A percentile compares a stretch with the other conserved stretches of the same genome.
Evolutionary conservation across 2,797 vertebrate species (phyloP).

Genomic region (Aythya fuligula): DNA sequence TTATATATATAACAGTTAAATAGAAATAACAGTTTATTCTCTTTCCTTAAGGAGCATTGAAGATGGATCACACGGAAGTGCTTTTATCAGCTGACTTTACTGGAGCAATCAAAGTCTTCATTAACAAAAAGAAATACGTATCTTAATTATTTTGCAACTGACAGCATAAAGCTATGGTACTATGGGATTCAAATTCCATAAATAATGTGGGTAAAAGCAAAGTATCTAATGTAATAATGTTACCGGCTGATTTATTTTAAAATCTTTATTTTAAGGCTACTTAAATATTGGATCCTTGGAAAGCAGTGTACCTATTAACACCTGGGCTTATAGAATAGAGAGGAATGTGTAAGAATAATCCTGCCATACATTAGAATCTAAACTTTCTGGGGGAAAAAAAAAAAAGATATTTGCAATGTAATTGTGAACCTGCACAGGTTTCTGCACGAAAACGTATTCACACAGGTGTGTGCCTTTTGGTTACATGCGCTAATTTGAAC

Average conservation of each 20-base stretch:
- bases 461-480: constrained; percentile 75
- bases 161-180: constrained; percentile 62
- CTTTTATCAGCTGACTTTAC: constrained; percentile 98
- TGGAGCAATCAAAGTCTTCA: constrained; percentile 99
- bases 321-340: constrained; percentile 64
- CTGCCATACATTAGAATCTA: constrained; percentile 47
- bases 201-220: constrained; percentile 66
- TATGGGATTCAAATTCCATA: constrained; percentile 69
- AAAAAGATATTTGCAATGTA: constrained; percentile 58
- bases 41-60: constrained; percentile 86
- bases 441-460: constrained; percentile 63
- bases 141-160: constrained; percentile 71
- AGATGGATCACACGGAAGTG: constrained; percentile 95
- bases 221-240: constrained; percentile 68
- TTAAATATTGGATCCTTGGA: constrained; percentile 65
- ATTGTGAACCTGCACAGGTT: constrained; percentile 65
- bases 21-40: not conserved
- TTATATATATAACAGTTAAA: not conserved
- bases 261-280: constrained; percentile 71
- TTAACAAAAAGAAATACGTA: constrained; percentile 94
- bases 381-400: not conserved
- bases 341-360: constrained; percentile 60
- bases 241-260: constrained; percentile 66
- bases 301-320: constrained; percentile 65
- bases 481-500: constrained; percentile 56